Evolutionary conservation across 2,888 invertebrate species (phyloP), one percentile per base, ranked within the genome.

Genomic region (Anthrax anthrax): DNA sequence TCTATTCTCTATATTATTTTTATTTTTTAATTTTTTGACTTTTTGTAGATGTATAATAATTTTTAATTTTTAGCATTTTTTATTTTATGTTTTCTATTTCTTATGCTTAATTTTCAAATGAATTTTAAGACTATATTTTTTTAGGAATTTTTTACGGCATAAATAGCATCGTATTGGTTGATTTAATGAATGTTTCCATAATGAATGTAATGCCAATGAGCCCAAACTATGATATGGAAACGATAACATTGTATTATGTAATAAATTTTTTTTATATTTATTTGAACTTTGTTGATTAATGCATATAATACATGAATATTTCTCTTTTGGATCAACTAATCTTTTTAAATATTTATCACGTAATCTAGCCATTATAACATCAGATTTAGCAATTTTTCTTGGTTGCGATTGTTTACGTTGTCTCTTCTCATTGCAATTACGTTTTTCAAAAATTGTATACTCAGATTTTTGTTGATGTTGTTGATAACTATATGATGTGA

Each of bases 341-440:
- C 64, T 64, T 54, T 62, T 65, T 27, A 70, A 55, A 50, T 70
- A 64, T 50, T 70, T 70, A 52, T 70, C 70, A 17, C 69, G 62
- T 47, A 67, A 50, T 55, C 60, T 56, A 6, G 63, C 56, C 37
- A 67, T 56, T 9, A 65, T 58, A 2, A 59, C 55, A 43, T 66
- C 65, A 2, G 64, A 63, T 3, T 62, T 52, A 3, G 59, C 29
- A 14, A 47, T 4, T 48, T 70, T 72, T 48, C 70, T 66, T 8
- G 74, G 74, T 49, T 65, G 68, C 1, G 69, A 66, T 55, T 74
- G 74, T 55, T 74, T 74, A 39, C 74, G 69, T 18, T 42, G 37
- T 5, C 46, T 41, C 34, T 46, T 46, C 19, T 46, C 46, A 17
- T 37, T 16, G 8, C 8, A 8, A 4, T 16, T 6, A 17, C 13